These are phyloP conservation scores for Thyatira batis DNA, from an alignment of 2,888 invertebrate genomes.

Conservation along the genomic window DNA sequence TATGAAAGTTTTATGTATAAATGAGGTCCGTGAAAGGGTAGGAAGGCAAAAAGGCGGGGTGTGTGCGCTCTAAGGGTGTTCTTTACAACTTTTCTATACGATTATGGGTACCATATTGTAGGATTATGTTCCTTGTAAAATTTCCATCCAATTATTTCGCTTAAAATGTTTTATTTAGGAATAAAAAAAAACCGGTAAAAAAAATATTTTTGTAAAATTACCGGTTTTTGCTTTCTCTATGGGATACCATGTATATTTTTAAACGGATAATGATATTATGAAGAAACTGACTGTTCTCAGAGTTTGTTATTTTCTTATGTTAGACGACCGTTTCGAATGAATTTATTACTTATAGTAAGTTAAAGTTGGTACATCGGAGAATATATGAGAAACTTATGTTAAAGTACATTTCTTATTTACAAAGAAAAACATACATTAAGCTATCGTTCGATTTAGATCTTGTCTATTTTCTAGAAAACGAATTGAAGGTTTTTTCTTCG, in stretches of 20 bases:
- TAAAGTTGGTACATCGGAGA: neutral
- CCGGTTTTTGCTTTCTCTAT: no score
- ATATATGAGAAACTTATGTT: neutral
- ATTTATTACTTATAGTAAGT: neutral
- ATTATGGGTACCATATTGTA: neutral
- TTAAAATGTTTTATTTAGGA: no score
- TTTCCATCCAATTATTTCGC: neutral
- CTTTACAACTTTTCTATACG: neutral
- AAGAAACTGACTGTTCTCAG: no score
- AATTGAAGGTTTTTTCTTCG: neutral
- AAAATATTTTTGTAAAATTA: neutral
- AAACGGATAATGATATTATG: neutral
- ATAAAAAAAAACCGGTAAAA: neutral
- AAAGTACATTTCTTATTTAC: neutral
- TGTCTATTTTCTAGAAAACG: neutral
- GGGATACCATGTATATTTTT: no score
- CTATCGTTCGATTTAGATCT: neutral
- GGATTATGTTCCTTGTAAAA: neutral
- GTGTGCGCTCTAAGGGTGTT: neutral
- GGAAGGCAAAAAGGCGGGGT: neutral
- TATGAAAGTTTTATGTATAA: slow-evolving; percentile 19
- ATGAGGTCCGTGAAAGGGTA: slow-evolving; percentile 9
- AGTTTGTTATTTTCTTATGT: neutral
- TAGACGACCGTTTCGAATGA: neutral
- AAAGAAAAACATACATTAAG: neutral